Evolutionary conservation across 1,140 invertebrate species (phyloP).

Genomic region (Trinorchestia longiramus): DNA sequence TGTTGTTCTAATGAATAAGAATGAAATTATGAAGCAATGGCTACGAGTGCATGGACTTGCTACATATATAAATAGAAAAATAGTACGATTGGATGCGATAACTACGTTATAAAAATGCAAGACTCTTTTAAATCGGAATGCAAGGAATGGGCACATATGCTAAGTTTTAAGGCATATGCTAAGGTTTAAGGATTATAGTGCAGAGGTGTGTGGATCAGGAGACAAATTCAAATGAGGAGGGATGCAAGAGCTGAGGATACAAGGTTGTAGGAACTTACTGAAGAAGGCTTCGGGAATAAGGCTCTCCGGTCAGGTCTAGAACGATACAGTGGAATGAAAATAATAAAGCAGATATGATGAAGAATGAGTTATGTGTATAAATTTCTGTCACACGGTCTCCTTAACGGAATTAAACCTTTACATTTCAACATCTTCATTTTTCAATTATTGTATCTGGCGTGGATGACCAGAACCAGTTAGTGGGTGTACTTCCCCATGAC

Average conservation of each 20-base stretch:
- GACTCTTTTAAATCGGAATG: not conserved
- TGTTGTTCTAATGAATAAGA: not conserved
- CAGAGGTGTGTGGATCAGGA: not conserved
- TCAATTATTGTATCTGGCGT: too few relatives aligned
- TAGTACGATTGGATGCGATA: not conserved
- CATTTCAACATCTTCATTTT: too few relatives aligned
- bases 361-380: not conserved
- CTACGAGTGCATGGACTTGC: too few relatives aligned
- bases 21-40: not conserved
- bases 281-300: conserved; percentile 19
- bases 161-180: not conserved
- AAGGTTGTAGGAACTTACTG: not conserved
- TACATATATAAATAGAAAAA: too few relatives aligned
- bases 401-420: not conserved
- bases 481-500: too few relatives aligned
- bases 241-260: not conserved
- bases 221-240: not conserved
- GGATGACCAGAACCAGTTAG: too few relatives aligned
- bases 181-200: not conserved
- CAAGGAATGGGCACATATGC: not conserved
- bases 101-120: not conserved
- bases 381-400: not conserved
- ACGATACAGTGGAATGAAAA: not conserved
- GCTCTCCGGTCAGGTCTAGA: conserved; percentile 26
- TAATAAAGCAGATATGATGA: not conserved